Evolutionary conservation across 2,888 invertebrate species (phyloP).

Genomic region (Acrobasis consociella): DNA sequence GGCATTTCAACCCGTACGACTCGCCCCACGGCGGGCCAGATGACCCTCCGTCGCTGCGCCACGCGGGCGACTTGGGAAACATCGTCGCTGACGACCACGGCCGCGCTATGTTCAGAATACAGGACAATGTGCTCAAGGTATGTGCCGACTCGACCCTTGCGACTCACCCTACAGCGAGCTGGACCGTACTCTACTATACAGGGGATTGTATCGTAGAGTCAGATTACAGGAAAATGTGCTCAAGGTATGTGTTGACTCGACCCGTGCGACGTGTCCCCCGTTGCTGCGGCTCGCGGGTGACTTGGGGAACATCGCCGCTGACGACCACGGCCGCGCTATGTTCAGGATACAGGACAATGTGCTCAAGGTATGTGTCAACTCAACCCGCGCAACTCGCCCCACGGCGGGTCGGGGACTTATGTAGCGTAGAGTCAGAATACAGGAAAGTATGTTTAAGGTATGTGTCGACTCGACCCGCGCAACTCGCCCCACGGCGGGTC

Average conservation of each 20-base stretch:
- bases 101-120: constrained; percentile 80
- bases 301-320: constrained; percentile 91
- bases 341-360: constrained; percentile 64
- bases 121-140: constrained; percentile 62
- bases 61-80: constrained; percentile 96
- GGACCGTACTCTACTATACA: no score
- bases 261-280: constrained; percentile 84
- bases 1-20: constrained; percentile 92
- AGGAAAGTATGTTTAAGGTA: no score
- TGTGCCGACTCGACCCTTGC: constrained; percentile 2
- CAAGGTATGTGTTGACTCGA: no score
- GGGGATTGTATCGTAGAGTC: no score
- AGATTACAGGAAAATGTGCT: no score
- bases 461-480: no score
- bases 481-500: no score
- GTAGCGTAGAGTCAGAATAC: no score
- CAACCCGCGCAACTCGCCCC: no score
- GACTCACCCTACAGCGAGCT: no score
- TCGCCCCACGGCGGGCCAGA: constrained; percentile 91
- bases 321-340: constrained; percentile 85
- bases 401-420: no score
- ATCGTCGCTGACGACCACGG: constrained; percentile 87
- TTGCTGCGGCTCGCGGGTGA: constrained; percentile 92
- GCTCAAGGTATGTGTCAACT: constrained; percentile 51
- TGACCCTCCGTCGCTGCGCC: constrained; percentile 84